Base-by-base conservation (phyloP, 2,113 vertebrate species). In the Ornithorhynchus anatinus region DNA sequence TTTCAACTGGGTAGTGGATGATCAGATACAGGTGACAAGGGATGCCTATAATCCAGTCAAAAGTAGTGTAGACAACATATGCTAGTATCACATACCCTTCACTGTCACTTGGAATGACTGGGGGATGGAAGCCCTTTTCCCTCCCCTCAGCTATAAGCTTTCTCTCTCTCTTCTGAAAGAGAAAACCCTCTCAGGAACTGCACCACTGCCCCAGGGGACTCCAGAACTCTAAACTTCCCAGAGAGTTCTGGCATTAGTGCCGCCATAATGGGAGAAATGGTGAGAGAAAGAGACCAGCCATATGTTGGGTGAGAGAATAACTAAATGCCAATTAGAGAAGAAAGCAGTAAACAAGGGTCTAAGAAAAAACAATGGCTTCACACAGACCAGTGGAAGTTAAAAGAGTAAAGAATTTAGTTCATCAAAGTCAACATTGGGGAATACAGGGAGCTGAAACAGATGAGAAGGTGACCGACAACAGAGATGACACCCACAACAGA, bases 341-440 rank as follows among this genome's bases (percentile, higher is more conserved):
- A 84, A 81, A 58, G 35, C 56, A 81, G 83, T 82, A 69, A 81
- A 85, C 69, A 71, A 72, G 58, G 86, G 67, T 20, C n/a, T 85
- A 79, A 61, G 59, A 51, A 71, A 73, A 82, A 69, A 33, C 29
- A 76, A 73, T 5, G 52, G 50, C 33, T 71, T 45, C 8, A 75
- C 8, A 51, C 27, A 79, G 22, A 20, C 17, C 3, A 35, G 69
- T 17, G 59, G 33, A 59, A 31, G 40, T 59, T 58, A 3, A 23
- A 40, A 37, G 7, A 59, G 44, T 1, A 25, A n/a, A n/a, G n/a
- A n/a, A n/a, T n/a, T 62, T 19, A 43, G 5, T 36, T 72, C 73
- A 72, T 59, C 42, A 70, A 15, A 32, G 58, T 29, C 50, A 51
- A 15, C 47, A 2, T 0, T 43, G 33, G 19, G 54, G 31, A 48